Conservation (phyloP, 2,888 invertebrate genomes). For the Cabera pusaria region DNA sequence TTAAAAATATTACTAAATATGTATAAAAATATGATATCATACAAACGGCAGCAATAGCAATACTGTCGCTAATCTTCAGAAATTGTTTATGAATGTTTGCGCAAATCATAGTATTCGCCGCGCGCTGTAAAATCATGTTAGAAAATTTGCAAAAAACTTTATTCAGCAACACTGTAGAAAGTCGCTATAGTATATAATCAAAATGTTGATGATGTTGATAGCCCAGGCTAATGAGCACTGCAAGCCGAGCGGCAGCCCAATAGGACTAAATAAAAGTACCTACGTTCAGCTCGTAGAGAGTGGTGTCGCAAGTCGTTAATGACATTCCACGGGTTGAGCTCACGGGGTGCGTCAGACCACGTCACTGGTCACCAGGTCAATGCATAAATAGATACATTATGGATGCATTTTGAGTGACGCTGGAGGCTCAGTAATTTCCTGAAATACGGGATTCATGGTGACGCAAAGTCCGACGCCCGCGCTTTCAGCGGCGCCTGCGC, state of each 20-base stretch:
- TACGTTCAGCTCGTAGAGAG: slow-evolving; percentile 40
- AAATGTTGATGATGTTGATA: not conserved
- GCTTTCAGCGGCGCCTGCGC: slow-evolving; percentile 83
- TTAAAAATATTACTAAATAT: no score
- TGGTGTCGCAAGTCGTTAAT: slow-evolving; percentile 70
- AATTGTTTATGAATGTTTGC: no score
- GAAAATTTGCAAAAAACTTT: no score
- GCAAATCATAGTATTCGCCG: no score
- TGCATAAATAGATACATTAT: slow-evolving; percentile 50
- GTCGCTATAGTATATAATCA: no score
- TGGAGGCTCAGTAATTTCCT: slow-evolving; percentile 66
- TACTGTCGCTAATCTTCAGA: no score
- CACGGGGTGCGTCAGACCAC: slow-evolving; percentile 68
- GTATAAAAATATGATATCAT: no score
- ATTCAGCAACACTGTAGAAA: no score
- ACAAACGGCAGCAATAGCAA: no score
- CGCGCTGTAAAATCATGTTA: no score
- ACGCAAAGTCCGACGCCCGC: slow-evolving; percentile 81
- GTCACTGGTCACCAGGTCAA: slow-evolving; percentile 57
- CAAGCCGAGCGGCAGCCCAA: slow-evolving; percentile 25
- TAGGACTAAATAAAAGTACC: slow-evolving; percentile 48
- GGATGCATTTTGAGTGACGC: slow-evolving; percentile 62
- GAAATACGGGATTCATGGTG: slow-evolving; percentile 79
- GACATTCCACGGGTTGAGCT: slow-evolving; percentile 69
- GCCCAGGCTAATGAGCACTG: slow-evolving; percentile 2